Evolutionary conservation across 2,113 vertebrate genomes (phyloP), one percentile per base, ranked within the genome.

Genomic region (Delphinus delphis): DNA sequence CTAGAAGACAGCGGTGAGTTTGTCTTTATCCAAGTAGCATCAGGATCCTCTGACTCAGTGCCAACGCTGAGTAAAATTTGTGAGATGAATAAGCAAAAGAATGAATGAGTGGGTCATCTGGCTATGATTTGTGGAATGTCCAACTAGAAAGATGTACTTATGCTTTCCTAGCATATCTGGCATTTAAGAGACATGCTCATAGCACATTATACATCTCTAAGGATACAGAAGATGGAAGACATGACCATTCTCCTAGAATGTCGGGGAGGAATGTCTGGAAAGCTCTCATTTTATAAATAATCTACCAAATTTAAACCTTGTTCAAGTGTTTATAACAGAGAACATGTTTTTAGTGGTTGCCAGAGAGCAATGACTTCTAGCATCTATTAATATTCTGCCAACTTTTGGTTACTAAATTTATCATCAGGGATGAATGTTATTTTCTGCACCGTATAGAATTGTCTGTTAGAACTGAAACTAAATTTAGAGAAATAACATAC

Each of bases 331-430:
- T 92, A 88, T 81, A 98, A 81, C 50, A 97, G 97, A 98, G 96
- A 98, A 97, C 98, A 97, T 98, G 98, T 96, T 98, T 98, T 98
- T 98, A 98, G 98, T 98, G 98, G 98, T 98, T 98, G 98, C 68
- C 95, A 93, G 95, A 98, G 93, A 96, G 98, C 83, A 33, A 87
- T 97, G 97, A 91, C 92, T 98, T 98, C 97, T 97, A 81, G 84
- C 98, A 95, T 98, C 98, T 98, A 98, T 98, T 98, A 98, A 98
- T 98, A 98, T 97, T 98, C 97, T 96, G 97, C 97, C 82, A 98
- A 90, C 82, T 98, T 96, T 53, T 97, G 96, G 97, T 98, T 97
- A 96, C 98, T 98, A 98, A 98, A 98, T 98, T 98, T 97, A 95
- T 97, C 98, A 87, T 96, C 93, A 89, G 83, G 87, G 88, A 95